Conservation (phyloP, 2,888 invertebrate species). For the Eristalinus aeneus region DNA sequence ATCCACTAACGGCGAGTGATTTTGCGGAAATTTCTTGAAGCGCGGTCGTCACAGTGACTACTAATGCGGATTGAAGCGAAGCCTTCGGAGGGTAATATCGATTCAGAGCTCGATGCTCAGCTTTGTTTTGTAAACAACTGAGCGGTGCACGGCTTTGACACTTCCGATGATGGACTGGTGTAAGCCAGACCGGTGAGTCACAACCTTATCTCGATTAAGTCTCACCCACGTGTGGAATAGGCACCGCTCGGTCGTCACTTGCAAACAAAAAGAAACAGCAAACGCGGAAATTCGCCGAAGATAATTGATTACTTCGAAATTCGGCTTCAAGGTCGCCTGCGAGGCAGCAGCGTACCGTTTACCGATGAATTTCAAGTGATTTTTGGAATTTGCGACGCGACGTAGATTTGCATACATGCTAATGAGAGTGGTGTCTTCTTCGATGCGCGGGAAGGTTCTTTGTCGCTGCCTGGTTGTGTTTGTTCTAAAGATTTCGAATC, state of each 20-base stretch:
- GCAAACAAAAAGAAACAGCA: background rate
- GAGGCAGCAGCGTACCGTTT: background rate
- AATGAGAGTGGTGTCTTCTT: background rate
- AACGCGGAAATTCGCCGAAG: slow-evolving; percentile 38
- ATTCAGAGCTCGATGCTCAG: background rate
- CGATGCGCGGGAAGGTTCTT: background rate
- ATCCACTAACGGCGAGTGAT: slow-evolving; percentile 6
- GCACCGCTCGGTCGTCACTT: too few species aligned
- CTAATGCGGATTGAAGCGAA: background rate
- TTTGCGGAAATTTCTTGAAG: slow-evolving; percentile 43
- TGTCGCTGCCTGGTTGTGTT: background rate
- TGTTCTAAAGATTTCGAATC: background rate
- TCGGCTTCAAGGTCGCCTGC: slow-evolving; percentile 22
- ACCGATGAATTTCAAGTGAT: background rate
- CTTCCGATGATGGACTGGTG: background rate
- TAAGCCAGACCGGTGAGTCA: background rate
- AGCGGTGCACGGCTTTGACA: background rate
- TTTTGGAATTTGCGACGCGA: background rate
- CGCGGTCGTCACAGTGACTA: slow-evolving; percentile 1
- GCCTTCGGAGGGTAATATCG: background rate
- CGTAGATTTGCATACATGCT: background rate
- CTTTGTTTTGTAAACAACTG: background rate
- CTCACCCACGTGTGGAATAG: background rate
- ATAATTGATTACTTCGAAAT: slow-evolving; percentile 32
- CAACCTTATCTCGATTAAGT: background rate